Percentiles rank a stretch among this genome's conserved stretches.
Conservation (phyloP, 2,888 invertebrate genomes). For the Dryomyza anilis region DNA sequence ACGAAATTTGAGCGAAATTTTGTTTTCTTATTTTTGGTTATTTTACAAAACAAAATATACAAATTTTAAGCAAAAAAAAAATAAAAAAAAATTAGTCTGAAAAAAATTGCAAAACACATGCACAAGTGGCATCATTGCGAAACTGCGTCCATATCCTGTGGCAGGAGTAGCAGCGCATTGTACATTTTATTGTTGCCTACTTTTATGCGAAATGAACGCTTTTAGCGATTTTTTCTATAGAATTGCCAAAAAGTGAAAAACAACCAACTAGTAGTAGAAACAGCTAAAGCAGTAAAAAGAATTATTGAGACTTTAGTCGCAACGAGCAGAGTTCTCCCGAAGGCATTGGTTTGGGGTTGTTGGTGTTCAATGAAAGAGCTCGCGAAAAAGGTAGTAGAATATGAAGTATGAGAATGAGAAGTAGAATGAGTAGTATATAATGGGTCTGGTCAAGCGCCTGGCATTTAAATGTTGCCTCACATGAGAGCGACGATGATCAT, state of each 20-base stretch:
- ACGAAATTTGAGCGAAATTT: neutral
- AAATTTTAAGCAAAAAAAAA: neutral
- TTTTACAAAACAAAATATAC: neutral
- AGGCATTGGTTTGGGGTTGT: no score
- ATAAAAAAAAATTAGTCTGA: neutral
- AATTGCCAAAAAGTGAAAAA: neutral
- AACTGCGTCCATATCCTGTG: neutral
- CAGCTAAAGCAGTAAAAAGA: neutral
- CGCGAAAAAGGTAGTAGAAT: no score
- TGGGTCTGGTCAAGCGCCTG: no score
- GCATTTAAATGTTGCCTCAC: no score
- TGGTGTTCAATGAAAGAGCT: no score
- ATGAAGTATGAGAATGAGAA: no score
- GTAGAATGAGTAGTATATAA: no score
- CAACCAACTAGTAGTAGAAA: neutral
- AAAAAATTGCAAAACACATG: neutral
- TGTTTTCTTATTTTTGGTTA: neutral
- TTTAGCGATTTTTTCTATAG: neutral
- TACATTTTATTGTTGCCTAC: conserved; percentile 6
- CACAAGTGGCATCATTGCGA: conserved; percentile 16
- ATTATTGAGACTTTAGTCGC: no score
- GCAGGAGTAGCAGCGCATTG: neutral
- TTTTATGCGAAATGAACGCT: conserved; percentile 15
- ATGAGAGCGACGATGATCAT: no score
- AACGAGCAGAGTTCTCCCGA: no score